Evolutionary conservation across 1,140 invertebrate genomes (phyloP), one percentile per base, ranked within the genome.

Genomic region (Drosophila carrolli): DNA sequence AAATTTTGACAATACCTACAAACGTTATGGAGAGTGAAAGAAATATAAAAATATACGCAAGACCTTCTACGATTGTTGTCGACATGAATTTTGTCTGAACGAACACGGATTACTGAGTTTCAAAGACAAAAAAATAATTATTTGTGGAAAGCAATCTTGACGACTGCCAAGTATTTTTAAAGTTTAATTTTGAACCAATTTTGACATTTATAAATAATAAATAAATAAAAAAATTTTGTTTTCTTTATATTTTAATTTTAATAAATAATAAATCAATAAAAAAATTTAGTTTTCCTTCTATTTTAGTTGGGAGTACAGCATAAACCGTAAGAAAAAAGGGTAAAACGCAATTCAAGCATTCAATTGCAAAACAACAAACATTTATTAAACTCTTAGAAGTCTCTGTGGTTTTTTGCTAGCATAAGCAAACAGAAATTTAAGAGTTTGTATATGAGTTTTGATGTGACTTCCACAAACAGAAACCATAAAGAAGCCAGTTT

Each of bases 1-100:
- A 79, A 88, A 88, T 88, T 88, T 88, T 89, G 83, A 89, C 67
- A 76, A 83, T 76, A 23, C 55, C 29, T 73, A 78, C 76, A 70
- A 89, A 89, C 73, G 67, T 77, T 72, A 57, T 63, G 68, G 75
- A 70, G 53, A 56, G 48, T 67, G 61, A 73, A 71, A 35, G 27
- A 51, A 65, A 78, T 78, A 72, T 80, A 80, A 85, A 51, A 51
- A 35, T 14, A 5, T 11, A 9, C 8, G 46, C 46, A 48, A 19
- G 29, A 27, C 46, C 23, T 29, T 32, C 48, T 51, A 35, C 1
- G n/a, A 51, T 51, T 10, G 1, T 13, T 14, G 48, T 35, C 3
- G 9, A 51, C 10, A 11, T 23, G 19, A 11, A 32, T 29, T 50
- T 59, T 56, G 23, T 4, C n/a, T 14, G 2, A 40, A 38, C 4